Base-by-base conservation (phyloP, 1,140 invertebrate genomes). In the Musca domestica region DNA sequence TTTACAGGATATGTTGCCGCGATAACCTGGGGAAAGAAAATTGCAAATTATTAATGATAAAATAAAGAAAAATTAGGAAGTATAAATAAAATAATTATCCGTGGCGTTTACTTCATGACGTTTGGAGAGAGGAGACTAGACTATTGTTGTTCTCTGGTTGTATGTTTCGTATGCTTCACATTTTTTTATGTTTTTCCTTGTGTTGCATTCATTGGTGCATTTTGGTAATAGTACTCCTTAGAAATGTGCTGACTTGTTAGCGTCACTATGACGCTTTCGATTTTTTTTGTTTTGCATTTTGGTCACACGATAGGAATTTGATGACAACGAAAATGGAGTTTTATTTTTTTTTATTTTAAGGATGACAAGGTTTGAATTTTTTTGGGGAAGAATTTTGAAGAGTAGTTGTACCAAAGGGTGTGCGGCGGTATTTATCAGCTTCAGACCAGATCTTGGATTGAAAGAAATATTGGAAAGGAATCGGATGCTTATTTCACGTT, bases 1-100 rank as follows among this genome's bases (percentile, higher is more conserved):
- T 71, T 81, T 81, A 58, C 79, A 81, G 0, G 79, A 81, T 27
- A 81, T 76, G 64, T 81, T 81, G 23, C 76, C 76, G 12, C 79
- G 78, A 73, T 81, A 81, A n/a, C 77, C 79, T 81, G 48, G 14
- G 64, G 64, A 63, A 41, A 41, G n/a, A 54, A 64, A n/a, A 25
- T 23, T 48, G 20, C n/a, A n/a, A n/a, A n/a, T n/a, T 17, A 5
- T 51, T 5, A 49, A n/a, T 49, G 4, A n/a, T 5, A 49, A 5
- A 49, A 15, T 49, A n/a, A n/a, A 41, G 22, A 22, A 54, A 64
- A n/a, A 25, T 23, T 48, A 41, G n/a, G n/a, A n/a, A n/a, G n/a
- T 17, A 5, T 51, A 49, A 49, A n/a, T 49, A n/a, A n/a, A n/a
- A 49, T 49, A 49, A 15, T 49, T 49, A 49, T n/a, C 15, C 48